Conservation (phyloP, 2,113 vertebrate species). For the Sorex fumeus region DNA sequence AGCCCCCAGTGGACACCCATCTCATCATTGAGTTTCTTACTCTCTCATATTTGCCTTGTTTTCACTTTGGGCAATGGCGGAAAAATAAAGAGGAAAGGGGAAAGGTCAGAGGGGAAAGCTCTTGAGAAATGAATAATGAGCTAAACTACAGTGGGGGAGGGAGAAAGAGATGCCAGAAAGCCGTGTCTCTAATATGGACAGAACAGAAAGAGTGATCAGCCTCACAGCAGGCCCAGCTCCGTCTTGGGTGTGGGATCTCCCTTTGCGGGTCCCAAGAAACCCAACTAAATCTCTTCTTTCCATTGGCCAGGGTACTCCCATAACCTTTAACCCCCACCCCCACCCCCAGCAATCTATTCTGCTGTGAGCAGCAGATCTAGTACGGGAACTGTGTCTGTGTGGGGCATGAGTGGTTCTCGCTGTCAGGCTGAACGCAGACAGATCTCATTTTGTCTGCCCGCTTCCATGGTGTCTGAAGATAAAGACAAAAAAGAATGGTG, state of each 20-base stretch:
- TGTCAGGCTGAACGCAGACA: conserved; percentile 46
- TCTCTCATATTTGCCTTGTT: neutral
- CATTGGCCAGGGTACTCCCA: neutral
- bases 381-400: neutral
- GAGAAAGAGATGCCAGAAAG: neutral
- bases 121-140: neutral
- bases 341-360: neutral
- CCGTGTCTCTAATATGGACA: neutral
- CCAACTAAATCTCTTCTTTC: neutral
- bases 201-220: neutral
- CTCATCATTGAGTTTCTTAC: neutral
- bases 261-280: neutral
- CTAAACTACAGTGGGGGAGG: neutral
- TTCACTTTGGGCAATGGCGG: neutral
- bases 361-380: neutral
- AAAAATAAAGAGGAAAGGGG: neutral
- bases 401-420: conserved; percentile 18
- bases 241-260: too few species aligned
- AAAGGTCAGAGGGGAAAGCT: neutral
- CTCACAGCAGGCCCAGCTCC: neutral
- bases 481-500: conserved; percentile 77
- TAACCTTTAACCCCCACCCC: neutral
- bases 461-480: neutral
- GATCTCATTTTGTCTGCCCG: conserved; percentile 72
- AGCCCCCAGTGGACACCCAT: neutral